Evolutionary conservation across 2,113 vertebrate species (phyloP).

Genomic region (Mionectes macconnelli): DNA sequence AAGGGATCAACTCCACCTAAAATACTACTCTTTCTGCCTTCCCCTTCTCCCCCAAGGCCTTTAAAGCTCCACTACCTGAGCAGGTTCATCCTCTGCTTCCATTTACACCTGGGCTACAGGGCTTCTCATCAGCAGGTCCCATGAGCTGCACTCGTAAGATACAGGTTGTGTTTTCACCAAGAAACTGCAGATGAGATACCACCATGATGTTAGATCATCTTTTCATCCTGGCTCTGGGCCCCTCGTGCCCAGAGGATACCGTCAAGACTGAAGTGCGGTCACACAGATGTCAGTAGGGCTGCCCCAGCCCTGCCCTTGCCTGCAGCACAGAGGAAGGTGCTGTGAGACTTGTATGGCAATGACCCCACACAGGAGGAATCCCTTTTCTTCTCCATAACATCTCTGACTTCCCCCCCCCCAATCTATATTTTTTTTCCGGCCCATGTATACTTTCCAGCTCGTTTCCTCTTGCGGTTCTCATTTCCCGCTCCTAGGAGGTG

Average conservation of each 20-base stretch:
- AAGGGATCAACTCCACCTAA: neutral
- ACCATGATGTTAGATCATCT: neutral
- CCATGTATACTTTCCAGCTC: slow-evolving; percentile 63
- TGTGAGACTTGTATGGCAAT: neutral
- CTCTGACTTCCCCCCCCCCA: slow-evolving; percentile 5
- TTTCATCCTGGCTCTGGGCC: neutral
- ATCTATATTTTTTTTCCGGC: slow-evolving; percentile 46
- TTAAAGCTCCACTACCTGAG: neutral
- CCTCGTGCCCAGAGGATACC: neutral
- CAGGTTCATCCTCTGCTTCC: neutral
- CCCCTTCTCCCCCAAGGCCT: neutral
- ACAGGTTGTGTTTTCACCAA: neutral
- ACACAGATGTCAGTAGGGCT: neutral
- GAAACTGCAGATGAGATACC: neutral
- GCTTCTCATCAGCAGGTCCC: neutral
- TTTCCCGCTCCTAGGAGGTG: slow-evolving; percentile 71
- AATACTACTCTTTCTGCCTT: neutral
- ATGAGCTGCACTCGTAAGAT: neutral
- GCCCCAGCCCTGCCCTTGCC: neutral
- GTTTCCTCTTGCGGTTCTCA: slow-evolving; percentile 67
- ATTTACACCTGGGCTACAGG: neutral
- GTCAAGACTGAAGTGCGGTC: neutral
- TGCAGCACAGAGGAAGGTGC: neutral
- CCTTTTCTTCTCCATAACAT: slow-evolving; percentile 25
- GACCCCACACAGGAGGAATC: neutral